Evolutionary conservation across 35 echinoderm and acorn worm genomes (phyloP), one percentile per base, ranked within the genome.

Genomic region (Heliocidaris tuberculata): DNA sequence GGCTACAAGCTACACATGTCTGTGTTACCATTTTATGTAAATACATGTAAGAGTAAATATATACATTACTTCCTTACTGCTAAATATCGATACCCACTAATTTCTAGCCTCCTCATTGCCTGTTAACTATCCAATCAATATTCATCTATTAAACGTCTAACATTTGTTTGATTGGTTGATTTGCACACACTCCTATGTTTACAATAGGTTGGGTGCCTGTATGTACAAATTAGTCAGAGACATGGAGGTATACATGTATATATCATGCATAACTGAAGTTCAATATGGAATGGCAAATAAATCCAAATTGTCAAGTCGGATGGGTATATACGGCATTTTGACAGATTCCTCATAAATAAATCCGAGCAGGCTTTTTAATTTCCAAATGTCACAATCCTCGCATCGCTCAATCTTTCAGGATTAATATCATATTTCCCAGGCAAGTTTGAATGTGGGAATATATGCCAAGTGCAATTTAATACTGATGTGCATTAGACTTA

Each of bases 361-460:
- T 78, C 65, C 21, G 4, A 27, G 65, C 65, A n/a, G 65, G 27
- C 65, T 8, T 78, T 78, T 78, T 78, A 78, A 78, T 78, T 24
- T 78, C 27, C 65, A 78, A 78, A 78, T 78, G 65, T 78, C 65
- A 27, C 65, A 17, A 78, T 24, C 65, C 65, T 78, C 65, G 65
- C 65, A 78, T 19, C 5, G 65, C 27, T n/a, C 65, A 17, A 78
- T 78, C 65, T 78, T 78, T 78, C 27, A 78, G 65, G 65, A 78
- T 78, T 78, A n/a, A 78, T 78, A 78, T 78, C 65, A 78, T 78
- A 78, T 78, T 78, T 78, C 17, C 65, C 21, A 78, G 65, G 65
- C 4, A 78, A 78, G 65, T 9, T 7, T 78, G 65, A 24, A 78
- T 78, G 21, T 78, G 4, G 2, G 21, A 78, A 78, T 78, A 78